Conservation (phyloP, 2,888 invertebrate genomes). For the Pristionchus arcanus region DNA sequence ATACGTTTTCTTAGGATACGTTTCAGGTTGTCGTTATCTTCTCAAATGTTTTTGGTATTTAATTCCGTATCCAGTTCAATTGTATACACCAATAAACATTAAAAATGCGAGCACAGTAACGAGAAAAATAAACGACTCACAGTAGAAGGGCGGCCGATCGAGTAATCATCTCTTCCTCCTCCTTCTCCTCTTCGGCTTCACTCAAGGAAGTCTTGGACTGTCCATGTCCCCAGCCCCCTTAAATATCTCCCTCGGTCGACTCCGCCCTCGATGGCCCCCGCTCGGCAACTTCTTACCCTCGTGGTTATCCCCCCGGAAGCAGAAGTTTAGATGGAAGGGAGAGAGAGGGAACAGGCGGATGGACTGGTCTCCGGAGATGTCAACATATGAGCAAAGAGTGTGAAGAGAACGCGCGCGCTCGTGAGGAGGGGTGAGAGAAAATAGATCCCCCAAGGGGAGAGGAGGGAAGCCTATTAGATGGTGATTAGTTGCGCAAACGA, state of each 20-base stretch:
- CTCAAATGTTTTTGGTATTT: too few species aligned
- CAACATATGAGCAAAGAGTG: constrained; percentile 5
- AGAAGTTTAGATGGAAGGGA: not conserved
- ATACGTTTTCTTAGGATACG: too few species aligned
- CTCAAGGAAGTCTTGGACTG: not conserved
- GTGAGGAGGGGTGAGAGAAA: constrained; percentile 5
- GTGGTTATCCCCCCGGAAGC: constrained; percentile 23
- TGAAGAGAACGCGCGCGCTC: not conserved
- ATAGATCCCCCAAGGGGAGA: not conserved
- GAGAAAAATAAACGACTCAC: not conserved
- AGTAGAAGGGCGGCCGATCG: not conserved
- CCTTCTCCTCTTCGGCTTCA: not conserved
- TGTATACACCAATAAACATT: too few species aligned
- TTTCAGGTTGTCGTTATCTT: too few species aligned
- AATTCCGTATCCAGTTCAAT: too few species aligned
- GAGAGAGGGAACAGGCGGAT: not conserved
- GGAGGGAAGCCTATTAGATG: constrained; percentile 2
- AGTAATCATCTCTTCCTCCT: not conserved
- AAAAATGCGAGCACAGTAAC: not conserved
- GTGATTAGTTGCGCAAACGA: not conserved
- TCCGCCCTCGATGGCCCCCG: not conserved
- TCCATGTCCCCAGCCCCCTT: not conserved
- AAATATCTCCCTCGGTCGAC: not conserved
- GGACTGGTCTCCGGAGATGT: constrained; percentile 41
- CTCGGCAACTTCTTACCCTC: constrained; percentile 32